These are phyloP conservation scores for Axea sp. DNA, from an alignment of 2,888 invertebrate species.

Conservation along the genomic window DNA sequence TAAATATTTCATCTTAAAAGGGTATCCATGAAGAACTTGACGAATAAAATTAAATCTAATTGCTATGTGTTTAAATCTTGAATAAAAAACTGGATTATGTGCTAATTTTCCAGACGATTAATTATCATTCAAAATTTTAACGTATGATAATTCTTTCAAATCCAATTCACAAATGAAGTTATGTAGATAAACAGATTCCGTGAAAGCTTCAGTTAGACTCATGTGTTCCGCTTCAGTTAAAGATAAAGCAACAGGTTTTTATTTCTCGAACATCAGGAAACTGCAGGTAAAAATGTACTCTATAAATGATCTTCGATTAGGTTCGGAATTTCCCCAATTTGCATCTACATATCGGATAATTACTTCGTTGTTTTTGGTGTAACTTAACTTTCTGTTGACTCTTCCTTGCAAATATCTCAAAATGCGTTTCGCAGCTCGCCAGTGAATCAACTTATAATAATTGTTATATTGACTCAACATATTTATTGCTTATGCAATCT, in stretches of 20 bases:
- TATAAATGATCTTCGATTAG: not conserved
- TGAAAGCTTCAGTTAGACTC: not conserved
- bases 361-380: not conserved
- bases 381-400: not conserved
- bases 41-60: not conserved
- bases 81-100: not conserved
- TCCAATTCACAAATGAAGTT: not conserved
- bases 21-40: not conserved
- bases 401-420: not conserved
- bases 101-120: not conserved
- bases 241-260: not conserved
- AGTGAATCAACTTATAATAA: not conserved
- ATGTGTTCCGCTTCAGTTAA: not conserved
- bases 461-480: conserved; percentile 1
- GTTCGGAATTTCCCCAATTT: not conserved
- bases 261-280: conserved; percentile 4
- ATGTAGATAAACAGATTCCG: not conserved
- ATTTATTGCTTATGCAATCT: not conserved
- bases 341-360: not conserved
- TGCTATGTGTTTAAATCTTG: not conserved
- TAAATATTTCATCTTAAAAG: not conserved
- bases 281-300: conserved; percentile 1
- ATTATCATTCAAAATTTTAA: not conserved
- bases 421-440: not conserved
- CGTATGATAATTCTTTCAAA: not conserved